Conservation (phyloP, 2,888 invertebrate genomes). For the Amphipoea lucens region DNA sequence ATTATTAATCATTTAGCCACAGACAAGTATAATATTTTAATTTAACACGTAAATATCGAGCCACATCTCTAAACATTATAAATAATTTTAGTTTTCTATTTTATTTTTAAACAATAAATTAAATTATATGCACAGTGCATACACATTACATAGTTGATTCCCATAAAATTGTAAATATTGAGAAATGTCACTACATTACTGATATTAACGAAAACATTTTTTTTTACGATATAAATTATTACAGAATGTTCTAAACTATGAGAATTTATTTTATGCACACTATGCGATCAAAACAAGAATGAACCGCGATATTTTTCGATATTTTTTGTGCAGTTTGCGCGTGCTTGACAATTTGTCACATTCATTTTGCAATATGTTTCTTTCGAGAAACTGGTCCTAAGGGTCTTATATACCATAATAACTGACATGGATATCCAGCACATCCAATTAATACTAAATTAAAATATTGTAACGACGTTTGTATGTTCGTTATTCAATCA, state of each 20-base stretch:
- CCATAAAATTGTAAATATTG: conserved; percentile 7
- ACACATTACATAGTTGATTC: background rate
- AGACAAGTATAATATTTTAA: conserved; percentile 1
- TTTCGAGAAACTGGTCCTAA: background rate
- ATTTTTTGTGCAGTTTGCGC: background rate
- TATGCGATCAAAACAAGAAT: conserved; percentile 20
- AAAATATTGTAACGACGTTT: background rate
- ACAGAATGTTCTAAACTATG: background rate
- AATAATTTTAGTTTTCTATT: background rate
- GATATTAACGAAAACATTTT: background rate
- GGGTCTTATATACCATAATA: background rate
- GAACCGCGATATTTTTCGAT: background rate
- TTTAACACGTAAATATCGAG: conserved; percentile 18
- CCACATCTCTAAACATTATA: background rate
- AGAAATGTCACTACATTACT: background rate
- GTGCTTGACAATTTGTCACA: background rate
- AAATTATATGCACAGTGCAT: conserved; percentile 2
- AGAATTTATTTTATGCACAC: background rate
- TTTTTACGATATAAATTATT: background rate
- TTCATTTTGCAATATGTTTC: background rate
- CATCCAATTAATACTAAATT: background rate
- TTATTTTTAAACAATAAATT: conserved; percentile 22
- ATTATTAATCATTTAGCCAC: conserved; percentile 7
- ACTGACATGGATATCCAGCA: too few relatives aligned
- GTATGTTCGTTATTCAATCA: background rate